Base-by-base conservation (phyloP, 2,113 vertebrate genomes). In the Equus quagga region DNA sequence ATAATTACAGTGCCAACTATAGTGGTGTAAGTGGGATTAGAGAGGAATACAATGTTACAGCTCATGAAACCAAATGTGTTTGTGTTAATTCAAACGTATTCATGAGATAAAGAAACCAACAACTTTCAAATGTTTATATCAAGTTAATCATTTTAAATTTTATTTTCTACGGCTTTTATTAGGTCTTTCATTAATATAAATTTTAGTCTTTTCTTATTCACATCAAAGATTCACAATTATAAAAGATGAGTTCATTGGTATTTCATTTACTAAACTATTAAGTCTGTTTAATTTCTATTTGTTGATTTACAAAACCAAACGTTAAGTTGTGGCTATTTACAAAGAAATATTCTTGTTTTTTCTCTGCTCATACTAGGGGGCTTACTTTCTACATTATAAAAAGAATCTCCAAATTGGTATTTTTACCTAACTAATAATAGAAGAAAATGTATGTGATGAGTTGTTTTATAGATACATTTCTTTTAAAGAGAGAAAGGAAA, bases 21-120 rank as follows among this genome's bases (percentile, higher is more conserved):
- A 62, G 67, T 90, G 65, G 36, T 23, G 80, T 86, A 75, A 11
- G 15, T 91, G 28, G 23, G 60, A 12, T 72, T 88, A 46, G n/a
- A 54, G 60, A 67, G 33, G 41, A 94, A n/a, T 73, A 72, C 67
- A 72, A 76, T 91, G 64, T 54, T 93, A 65, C 1, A 73, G 17
- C 26, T 82, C 36, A 31, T 87, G 93, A 65, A 87, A 44, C 60
- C 46, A 76, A 73, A 79, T 14, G 0, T 54, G 49, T 85, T 41
- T 95, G 21, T 83, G 15, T 95, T 79, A 69, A 83, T 75, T 89
- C 23, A 54, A 65, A 62, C 54, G 9, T 94, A 89, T 82, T 82
- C 14, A 81, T 89, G 28, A 41, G n/a, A 82, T 41, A 46, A 79
- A 87, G 51, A 79, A 82, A n/a, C 76, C 44, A 65, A 0, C 46